Evolutionary conservation across 1,140 invertebrate species (phyloP), one percentile per base, ranked within the genome.

Genomic region (Drosophila erecta): DNA sequence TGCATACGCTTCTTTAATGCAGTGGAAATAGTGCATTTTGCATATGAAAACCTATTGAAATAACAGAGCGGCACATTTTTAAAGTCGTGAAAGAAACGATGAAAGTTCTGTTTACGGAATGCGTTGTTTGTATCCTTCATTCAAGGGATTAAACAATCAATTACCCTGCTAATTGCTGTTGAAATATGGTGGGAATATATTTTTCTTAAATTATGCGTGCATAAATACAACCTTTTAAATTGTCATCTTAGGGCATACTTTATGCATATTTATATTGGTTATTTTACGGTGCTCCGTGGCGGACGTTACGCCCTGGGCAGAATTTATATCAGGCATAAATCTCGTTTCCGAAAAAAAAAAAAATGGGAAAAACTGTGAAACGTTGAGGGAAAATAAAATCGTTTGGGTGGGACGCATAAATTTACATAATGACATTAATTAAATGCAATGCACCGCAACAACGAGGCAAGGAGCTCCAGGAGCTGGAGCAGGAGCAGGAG

Each of bases 391-490:
- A 76, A 76, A 76, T 69, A 76, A 76, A 76, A 67, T 76, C 54
- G 72, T 71, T 70, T 58, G 35, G 70, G 58, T 69, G 66, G 62
- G 65, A 64, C 69, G 61, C 83, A 87, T 86, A 89, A 87, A 86
- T 86, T 86, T 86, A 65, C 83, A 87, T 86, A 83, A 86, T 86
- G 79, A 76, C 75, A 87, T 86, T 83, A 86, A 86, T 86, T 87
- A 86, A 86, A 86, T 69, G 75, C 83, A 79, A 61, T 69, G 47
- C 79, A 76, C 59, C 43, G 59, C 67, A 73, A 61, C 51, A 67
- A 46, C 40, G 41, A 22, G 46, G 12, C 22, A 11, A 35, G 37
- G 14, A 49, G 51, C 72, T 20, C 17, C 27, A 35, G 22, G 38
- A 41, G 15, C 35, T 58, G 41, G 17, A 56, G 50, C 37, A 53